Evolutionary conservation across 1,140 invertebrate species (phyloP).

Genomic region (Nymphalis io): DNA sequence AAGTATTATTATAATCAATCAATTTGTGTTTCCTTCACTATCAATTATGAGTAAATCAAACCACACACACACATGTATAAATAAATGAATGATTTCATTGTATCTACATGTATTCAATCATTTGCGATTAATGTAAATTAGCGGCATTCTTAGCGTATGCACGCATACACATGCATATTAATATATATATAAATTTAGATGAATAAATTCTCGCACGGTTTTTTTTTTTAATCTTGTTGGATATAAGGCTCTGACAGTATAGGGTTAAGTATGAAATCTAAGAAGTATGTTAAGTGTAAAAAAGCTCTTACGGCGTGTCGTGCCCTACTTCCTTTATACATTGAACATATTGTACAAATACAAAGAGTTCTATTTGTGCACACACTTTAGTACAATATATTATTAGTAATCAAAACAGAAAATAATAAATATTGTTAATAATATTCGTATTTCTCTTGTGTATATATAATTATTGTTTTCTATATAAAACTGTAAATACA

Average conservation of each 20-base stretch:
- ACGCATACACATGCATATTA: not conserved
- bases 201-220: not conserved
- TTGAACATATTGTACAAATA: not conserved
- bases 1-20: no score
- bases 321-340: conserved; percentile 9
- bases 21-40: no score
- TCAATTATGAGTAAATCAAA: no score
- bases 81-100: not conserved
- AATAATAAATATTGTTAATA: no score
- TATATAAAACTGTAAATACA: no score
- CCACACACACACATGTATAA: no score
- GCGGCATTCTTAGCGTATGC: not conserved
- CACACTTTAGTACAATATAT: no score
- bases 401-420: no score
- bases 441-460: no score
- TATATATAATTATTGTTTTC: no score
- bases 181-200: not conserved
- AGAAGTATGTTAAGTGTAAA: conserved; percentile 8
- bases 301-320: not conserved
- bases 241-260: conserved; percentile 2
- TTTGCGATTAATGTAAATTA: not conserved
- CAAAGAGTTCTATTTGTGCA: no score
- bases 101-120: not conserved
- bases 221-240: not conserved
- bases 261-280: not conserved